Evolutionary conservation across 2,888 invertebrate species (phyloP), one percentile per base, ranked within the genome.

Genomic region (Acrobeloides nanus): DNA sequence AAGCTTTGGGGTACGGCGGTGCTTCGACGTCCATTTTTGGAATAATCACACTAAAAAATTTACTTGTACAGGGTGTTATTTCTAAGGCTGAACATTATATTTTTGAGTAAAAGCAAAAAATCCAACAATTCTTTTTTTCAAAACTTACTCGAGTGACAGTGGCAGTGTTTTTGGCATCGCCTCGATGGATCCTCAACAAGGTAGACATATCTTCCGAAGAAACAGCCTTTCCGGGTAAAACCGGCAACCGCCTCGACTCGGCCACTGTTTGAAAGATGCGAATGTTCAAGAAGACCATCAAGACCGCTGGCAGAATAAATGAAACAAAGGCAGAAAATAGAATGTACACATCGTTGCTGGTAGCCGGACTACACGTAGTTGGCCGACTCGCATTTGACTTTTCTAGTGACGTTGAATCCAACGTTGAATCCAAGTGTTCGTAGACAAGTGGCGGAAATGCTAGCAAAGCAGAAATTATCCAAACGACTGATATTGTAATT

Each of bases 401-500:
- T 7, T 7, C 42, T 2, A 38, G 21, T 38, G 24, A 44, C 20
- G 34, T 44, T 3, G 18, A 20, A 20, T 46, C 15, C 8, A 44
- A 15, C 3, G 45, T 10, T 15, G 45, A 15, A 3, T 44, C 45
- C 4, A 21, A 38, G 26, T 50, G 43, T 24, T 60, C 61, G 40
- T 51, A 51, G 37, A 92, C 85, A 43, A 93, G 79, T 1, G 93
- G 92, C 29, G 92, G 92, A 74, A 90, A 87, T 74, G 92, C 92
- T 62, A 95, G 89, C 62, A 89, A 84, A 74, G 89, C 89, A 48
- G 89, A 88, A 49, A 90, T 81, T 54, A 89, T 83, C 95, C 95
- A 95, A 17, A 92, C 84, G 5, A 70, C 58, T 18, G 59, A 56
- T n/a, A 64, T 66, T 51, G 65, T 66, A 8, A 65, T 48, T 37